phyloP scores from a whole-genome alignment of 2,797 vertebrate species.

The Xenops minutus region DNA sequence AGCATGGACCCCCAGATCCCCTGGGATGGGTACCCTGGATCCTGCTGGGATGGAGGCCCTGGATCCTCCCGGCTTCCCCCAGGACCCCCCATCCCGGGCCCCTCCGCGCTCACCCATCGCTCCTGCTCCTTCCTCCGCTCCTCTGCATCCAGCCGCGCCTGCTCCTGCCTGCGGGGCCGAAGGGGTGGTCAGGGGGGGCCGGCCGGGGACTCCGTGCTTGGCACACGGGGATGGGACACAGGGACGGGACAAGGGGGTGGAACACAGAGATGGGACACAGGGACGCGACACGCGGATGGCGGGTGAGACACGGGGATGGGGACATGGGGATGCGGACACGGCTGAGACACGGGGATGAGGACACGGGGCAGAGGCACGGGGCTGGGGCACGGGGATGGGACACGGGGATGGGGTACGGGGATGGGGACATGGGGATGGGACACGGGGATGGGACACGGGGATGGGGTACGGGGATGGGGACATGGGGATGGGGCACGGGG shows the following conservation, averaged over 20 bases:
- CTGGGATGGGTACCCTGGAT: not conserved
- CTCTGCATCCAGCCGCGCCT: slow-evolving; percentile 77
- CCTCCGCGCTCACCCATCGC: slow-evolving; percentile 77
- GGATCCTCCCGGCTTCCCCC: not conserved
- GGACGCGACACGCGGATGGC: too few relatives aligned
- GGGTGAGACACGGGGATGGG: too few relatives aligned
- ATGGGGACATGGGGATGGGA: too few relatives aligned
- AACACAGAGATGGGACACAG: too few relatives aligned
- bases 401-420: not conserved
- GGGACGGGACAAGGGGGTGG: too few relatives aligned
- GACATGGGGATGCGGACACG: too few relatives aligned
- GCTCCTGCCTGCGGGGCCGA: slow-evolving; percentile 72
- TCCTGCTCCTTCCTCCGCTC: slow-evolving; percentile 75
- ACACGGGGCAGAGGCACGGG: not conserved
- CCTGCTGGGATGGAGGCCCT: not conserved
- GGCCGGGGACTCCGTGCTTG: not conserved
- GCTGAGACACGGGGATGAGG: not conserved
- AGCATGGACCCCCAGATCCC: not conserved
- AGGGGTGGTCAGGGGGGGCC: not conserved
- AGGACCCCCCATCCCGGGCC: too few relatives aligned
- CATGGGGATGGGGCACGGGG: too few relatives aligned
- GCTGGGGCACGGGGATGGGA: not conserved
- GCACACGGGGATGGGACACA: not conserved
- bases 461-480: too few relatives aligned
- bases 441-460: not conserved